Evolutionary conservation across 1,140 invertebrate species (phyloP).

Genomic region (Ylistrum balloti): DNA sequence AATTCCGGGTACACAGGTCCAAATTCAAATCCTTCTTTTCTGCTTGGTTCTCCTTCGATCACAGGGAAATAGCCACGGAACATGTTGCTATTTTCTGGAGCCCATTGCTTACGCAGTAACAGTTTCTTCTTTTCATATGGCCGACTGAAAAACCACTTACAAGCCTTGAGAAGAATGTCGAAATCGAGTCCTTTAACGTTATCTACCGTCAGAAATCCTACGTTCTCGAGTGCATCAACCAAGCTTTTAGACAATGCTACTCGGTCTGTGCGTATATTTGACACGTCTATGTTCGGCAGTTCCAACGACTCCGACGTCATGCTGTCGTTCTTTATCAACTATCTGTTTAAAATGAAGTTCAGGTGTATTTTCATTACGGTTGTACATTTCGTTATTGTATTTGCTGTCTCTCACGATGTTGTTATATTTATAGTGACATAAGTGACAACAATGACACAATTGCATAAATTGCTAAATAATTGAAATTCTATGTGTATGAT

Average conservation of each 20-base stretch:
- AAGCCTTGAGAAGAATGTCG: slow-evolving; percentile 59
- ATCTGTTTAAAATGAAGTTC: too few species aligned
- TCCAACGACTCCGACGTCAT: slow-evolving; percentile 2
- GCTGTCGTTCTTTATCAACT: not conserved
- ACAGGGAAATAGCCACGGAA: slow-evolving; percentile 69
- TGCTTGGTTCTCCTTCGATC: slow-evolving; percentile 52
- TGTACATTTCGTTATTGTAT: too few species aligned
- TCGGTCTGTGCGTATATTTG: slow-evolving; percentile 52
- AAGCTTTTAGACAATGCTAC: slow-evolving; percentile 56
- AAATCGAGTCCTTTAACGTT: slow-evolving; percentile 63
- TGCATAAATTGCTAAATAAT: too few species aligned
- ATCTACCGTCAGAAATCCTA: slow-evolving; percentile 66
- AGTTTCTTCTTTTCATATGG: slow-evolving; percentile 57
- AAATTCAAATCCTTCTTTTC: slow-evolving; percentile 67
- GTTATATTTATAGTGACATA: too few species aligned
- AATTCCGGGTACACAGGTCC: slow-evolving; percentile 51
- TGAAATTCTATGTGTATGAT: too few species aligned
- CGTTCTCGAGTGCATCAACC: slow-evolving; percentile 62
- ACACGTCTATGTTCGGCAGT: slow-evolving; percentile 62
- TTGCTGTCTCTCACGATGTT: too few species aligned
- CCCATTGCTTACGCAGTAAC: slow-evolving; percentile 62
- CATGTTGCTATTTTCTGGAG: slow-evolving; percentile 60
- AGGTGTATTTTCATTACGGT: too few species aligned
- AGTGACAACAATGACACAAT: too few species aligned
- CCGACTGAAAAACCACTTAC: slow-evolving; percentile 65